Conservation (phyloP, 2,113 vertebrate genomes). For the Asarcornis scutulata region DNA sequence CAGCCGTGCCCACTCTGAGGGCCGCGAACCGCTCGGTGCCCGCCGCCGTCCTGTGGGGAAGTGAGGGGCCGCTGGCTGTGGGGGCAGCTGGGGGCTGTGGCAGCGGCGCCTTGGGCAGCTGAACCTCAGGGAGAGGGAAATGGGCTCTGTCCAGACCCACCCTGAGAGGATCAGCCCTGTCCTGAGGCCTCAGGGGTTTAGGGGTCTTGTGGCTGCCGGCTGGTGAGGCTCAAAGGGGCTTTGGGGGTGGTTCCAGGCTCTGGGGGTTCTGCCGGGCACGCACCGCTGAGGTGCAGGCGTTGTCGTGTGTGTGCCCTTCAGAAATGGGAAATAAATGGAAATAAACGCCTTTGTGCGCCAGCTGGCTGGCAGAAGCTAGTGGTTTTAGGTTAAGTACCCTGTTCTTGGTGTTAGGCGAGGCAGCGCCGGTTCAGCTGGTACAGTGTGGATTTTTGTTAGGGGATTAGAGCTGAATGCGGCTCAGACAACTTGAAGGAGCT, state of each 20-base stretch:
- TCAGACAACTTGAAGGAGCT: background rate
- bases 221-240: background rate
- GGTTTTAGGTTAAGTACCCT: fast-evolving
- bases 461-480: background rate
- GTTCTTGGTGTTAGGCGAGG: background rate
- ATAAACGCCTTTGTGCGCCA: fast-evolving
- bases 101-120: background rate
- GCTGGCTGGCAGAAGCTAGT: fast-evolving
- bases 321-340: background rate
- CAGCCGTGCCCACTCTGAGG: background rate
- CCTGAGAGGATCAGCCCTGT: background rate
- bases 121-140: background rate
- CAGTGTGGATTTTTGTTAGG: background rate
- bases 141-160: background rate
- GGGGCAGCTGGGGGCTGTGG: background rate
- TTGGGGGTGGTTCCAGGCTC: background rate
- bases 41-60: too few species aligned
- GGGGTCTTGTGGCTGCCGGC: too few species aligned
- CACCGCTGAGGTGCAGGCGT: background rate
- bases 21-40: too few species aligned
- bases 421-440: fast-evolving
- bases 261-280: background rate
- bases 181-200: too few species aligned
- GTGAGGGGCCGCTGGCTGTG: background rate
- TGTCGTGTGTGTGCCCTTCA: background rate